These are phyloP conservation scores for Rutpela maculata DNA, from an alignment of 2,888 invertebrate species.

Conservation along the genomic window DNA sequence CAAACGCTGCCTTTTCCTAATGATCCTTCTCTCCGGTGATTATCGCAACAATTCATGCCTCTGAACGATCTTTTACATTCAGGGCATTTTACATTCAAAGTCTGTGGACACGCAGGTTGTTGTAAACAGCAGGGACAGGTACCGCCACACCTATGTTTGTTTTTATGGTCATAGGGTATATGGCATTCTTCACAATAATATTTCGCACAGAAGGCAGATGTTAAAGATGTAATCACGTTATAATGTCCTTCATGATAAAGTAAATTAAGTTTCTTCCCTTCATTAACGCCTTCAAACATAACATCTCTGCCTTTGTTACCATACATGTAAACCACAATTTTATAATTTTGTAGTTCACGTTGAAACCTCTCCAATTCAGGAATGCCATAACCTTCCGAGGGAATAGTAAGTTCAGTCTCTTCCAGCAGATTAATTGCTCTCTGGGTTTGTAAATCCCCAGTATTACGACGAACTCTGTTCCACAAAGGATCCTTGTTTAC, in stretches of 20 bases:
- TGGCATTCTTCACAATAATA: constrained; percentile 57
- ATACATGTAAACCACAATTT: constrained; percentile 50
- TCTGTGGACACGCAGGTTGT: constrained; percentile 37
- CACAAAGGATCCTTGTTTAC: constrained; percentile 26
- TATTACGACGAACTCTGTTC: constrained; percentile 30
- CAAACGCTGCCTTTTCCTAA: not conserved
- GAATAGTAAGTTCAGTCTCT: constrained; percentile 30
- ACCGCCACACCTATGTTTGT: constrained; percentile 39
- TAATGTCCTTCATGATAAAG: constrained; percentile 44
- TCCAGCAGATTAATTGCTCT: constrained; percentile 20
- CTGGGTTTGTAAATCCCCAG: constrained; percentile 14
- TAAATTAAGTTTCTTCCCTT: constrained; percentile 51
- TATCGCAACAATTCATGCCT: not conserved
- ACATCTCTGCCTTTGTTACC: constrained; percentile 42
- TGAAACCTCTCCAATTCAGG: constrained; percentile 42
- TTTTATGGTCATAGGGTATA: constrained; percentile 50
- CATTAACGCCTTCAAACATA: constrained; percentile 39
- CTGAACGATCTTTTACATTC: constrained; percentile 44
- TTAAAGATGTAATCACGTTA: constrained; percentile 53
- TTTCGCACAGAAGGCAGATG: constrained; percentile 59
- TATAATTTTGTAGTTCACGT: constrained; percentile 43
- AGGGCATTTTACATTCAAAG: constrained; percentile 34
- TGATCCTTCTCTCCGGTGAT: not conserved
- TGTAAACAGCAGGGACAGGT: constrained; percentile 33
- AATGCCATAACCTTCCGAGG: constrained; percentile 38